phyloP scores from a whole-genome alignment of 2,888 invertebrate species.

The Tenodera sinensis region DNA sequence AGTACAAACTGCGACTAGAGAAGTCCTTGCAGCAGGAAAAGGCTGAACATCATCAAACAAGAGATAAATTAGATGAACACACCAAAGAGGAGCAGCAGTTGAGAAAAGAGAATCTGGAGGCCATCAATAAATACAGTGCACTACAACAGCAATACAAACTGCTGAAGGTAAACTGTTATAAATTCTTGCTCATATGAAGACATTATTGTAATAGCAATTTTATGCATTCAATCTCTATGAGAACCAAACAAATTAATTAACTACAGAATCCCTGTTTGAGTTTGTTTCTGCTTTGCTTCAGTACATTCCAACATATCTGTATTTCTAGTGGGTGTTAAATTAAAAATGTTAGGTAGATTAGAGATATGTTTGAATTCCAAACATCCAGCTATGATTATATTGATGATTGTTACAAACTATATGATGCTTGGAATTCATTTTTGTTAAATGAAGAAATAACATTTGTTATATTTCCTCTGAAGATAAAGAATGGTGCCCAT shows the following conservation, averaged over 20 bases:
- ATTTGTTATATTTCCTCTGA: no score
- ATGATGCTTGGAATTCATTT: no score
- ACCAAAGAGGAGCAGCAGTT: conserved; percentile 50
- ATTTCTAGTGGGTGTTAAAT: no score
- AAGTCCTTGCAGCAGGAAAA: conserved; percentile 56
- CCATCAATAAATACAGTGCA: conserved; percentile 51
- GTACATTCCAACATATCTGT: no score
- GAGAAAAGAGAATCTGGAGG: conserved; percentile 50
- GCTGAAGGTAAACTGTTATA: conserved; percentile 41
- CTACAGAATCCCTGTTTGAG: not conserved
- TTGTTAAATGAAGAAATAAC: no score
- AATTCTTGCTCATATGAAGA: not conserved
- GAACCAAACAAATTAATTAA: not conserved
- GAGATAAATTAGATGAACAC: conserved; percentile 48
- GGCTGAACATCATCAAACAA: conserved; percentile 51
- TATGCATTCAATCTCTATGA: not conserved
- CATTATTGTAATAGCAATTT: not conserved
- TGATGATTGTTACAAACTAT: no score
- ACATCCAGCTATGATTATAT: no score
- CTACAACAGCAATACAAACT: conserved; percentile 55
- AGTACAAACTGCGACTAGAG: conserved; percentile 56
- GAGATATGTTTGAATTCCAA: no score
- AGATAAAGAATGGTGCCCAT: no score
- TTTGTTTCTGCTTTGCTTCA: no score
- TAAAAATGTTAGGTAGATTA: no score